A percentile compares a stretch with the other conserved stretches of the same genome.
Evolutionary conservation across 2,888 invertebrate species (phyloP).

Genomic region (Monochamus alternatus): DNA sequence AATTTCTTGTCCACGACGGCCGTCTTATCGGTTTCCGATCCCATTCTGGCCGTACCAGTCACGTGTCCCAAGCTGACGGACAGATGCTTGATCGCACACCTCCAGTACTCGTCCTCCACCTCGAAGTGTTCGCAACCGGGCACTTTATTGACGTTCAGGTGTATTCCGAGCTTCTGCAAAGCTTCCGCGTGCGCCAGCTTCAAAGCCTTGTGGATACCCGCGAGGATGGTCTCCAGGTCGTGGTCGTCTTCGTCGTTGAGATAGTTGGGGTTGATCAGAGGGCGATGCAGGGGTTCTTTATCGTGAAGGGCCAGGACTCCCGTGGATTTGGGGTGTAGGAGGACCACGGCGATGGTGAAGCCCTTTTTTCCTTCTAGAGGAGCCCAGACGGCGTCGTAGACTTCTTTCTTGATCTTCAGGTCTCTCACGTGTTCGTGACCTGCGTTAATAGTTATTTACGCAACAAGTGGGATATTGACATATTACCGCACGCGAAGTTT

Average conservation of each 20-base stretch:
- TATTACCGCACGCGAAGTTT: too few relatives aligned
- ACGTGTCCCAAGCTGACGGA: conserved; percentile 59
- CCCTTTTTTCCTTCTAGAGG: conserved; percentile 70
- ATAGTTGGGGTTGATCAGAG: conserved; percentile 87
- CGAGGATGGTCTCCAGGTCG: conserved; percentile 77
- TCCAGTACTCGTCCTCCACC: conserved; percentile 81
- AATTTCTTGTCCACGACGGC: conserved; percentile 79
- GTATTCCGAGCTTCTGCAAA: conserved; percentile 74
- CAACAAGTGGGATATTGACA: too few relatives aligned
- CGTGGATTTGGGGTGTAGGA: conserved; percentile 84
- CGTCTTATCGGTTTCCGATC: conserved; percentile 74
- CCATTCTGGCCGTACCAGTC: conserved; percentile 81
- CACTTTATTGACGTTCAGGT: conserved; percentile 65
- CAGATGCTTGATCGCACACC: conserved; percentile 71
- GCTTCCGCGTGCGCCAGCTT: conserved; percentile 75
- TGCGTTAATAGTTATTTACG: background rate
- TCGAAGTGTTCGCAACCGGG: conserved; percentile 72
- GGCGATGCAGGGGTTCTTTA: conserved; percentile 82
- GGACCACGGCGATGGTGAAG: conserved; percentile 77
- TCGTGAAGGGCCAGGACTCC: conserved; percentile 81
- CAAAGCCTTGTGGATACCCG: conserved; percentile 75
- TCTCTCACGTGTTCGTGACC: conserved; percentile 62
- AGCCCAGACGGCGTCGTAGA: conserved; percentile 73
- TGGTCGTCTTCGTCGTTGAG: conserved; percentile 74
- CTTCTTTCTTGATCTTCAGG: conserved; percentile 73